Evolutionary conservation across 2,113 vertebrate species (phyloP).

Genomic region (Orthonyx spaldingii): DNA sequence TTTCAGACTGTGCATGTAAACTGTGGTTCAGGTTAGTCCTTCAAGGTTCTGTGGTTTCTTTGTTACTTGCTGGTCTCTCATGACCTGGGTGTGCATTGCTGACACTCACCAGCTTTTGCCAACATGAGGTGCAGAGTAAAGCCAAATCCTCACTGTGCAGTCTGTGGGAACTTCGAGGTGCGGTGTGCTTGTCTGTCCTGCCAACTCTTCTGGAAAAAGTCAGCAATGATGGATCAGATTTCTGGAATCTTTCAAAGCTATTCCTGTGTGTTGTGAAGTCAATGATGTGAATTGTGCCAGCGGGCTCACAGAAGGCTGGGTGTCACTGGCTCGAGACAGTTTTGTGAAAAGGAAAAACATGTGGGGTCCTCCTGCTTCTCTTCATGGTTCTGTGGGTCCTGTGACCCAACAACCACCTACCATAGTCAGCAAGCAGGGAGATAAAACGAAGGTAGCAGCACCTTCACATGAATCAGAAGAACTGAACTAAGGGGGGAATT

Average conservation of each 20-base stretch:
- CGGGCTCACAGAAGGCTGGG: not conserved
- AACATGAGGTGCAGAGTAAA: not conserved
- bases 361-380: not conserved
- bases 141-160: not conserved
- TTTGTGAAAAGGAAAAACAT: not conserved
- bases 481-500: not conserved
- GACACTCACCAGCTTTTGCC: not conserved
- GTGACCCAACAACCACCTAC: not conserved
- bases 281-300: not conserved
- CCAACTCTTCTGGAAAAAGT: not conserved
- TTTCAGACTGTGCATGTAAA: not conserved
- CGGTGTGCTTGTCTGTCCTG: not conserved
- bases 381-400: not conserved
- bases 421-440: not conserved
- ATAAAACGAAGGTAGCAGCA: not conserved
- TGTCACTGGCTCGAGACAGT: accelerated
- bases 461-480: not conserved
- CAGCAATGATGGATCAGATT: not conserved
- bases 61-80: not conserved
- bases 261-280: not conserved
- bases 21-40: not conserved
- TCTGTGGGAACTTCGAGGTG: not conserved
- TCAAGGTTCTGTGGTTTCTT: not conserved
- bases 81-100: too few relatives aligned
- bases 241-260: not conserved